Conservation (phyloP, 2,797 vertebrate species). For the Spinus pinus region DNA sequence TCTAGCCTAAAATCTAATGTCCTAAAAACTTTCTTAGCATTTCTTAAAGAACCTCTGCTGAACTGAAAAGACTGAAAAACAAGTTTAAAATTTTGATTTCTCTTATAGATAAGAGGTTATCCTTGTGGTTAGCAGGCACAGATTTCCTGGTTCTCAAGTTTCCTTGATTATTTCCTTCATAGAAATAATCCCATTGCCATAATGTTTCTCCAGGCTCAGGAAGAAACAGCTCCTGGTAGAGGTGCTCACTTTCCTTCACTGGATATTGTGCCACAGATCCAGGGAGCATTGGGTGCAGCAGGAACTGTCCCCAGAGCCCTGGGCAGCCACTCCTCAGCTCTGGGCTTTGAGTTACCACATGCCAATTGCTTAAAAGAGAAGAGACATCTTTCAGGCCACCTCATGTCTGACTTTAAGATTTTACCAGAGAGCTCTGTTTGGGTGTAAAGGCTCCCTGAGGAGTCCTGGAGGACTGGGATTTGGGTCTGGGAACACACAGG, state of each 20-base stretch:
- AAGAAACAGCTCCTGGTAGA: neutral
- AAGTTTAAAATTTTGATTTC: neutral
- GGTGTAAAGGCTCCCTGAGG: neutral
- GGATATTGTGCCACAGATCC: too few relatives aligned
- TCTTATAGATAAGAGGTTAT: neutral
- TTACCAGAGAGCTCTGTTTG: neutral
- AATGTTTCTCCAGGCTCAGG: neutral
- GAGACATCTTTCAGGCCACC: neutral
- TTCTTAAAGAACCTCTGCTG: neutral
- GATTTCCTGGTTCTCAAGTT: neutral
- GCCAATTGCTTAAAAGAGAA: neutral
- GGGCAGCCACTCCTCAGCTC: neutral
- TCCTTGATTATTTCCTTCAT: neutral
- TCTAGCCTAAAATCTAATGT: neutral
- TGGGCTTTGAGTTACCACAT: neutral
- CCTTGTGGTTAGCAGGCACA: neutral
- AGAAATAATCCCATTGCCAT: neutral
- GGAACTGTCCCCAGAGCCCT: neutral
- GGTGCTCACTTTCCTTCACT: neutral
- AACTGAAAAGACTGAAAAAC: neutral
- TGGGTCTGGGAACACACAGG: neutral
- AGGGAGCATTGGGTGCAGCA: rapidly evolving
- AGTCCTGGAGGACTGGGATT: neutral
- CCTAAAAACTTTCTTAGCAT: neutral
- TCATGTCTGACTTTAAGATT: neutral